Conservation (phyloP, 23 tunicate species). For the Aplidium turbinatum region DNA sequence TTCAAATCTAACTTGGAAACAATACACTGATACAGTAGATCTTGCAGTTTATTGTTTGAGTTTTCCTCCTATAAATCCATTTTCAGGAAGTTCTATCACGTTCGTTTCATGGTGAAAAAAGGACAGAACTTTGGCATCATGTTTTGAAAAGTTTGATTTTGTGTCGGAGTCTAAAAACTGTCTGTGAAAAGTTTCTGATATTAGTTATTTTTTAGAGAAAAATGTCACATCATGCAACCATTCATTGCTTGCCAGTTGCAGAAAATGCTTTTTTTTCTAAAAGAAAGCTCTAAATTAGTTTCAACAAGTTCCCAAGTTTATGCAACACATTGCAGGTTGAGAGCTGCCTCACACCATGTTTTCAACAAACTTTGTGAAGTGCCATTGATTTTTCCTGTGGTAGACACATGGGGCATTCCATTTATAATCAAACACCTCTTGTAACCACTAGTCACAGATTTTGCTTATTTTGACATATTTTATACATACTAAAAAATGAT, state of each 20-base stretch:
- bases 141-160: neutral
- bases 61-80: neutral
- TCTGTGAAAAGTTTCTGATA: too few species aligned
- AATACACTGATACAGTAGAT: neutral
- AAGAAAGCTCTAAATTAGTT: neutral
- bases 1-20: constrained; percentile 4
- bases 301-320: neutral
- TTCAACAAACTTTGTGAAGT: neutral
- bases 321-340: neutral
- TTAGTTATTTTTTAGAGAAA: too few species aligned
- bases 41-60: neutral
- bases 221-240: neutral
- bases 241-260: neutral
- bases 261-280: constrained; percentile 5
- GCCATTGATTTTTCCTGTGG: neutral
- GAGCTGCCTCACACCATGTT: neutral
- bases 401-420: too few species aligned
- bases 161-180: neutral
- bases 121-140: neutral
- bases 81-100: neutral
- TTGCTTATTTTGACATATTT: too few species aligned
- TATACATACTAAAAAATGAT: too few species aligned
- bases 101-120: neutral
- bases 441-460: too few species aligned
- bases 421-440: too few species aligned